phyloP scores from a whole-genome alignment of 2,113 vertebrate species.

The Misgurnus mizolepis region DNA sequence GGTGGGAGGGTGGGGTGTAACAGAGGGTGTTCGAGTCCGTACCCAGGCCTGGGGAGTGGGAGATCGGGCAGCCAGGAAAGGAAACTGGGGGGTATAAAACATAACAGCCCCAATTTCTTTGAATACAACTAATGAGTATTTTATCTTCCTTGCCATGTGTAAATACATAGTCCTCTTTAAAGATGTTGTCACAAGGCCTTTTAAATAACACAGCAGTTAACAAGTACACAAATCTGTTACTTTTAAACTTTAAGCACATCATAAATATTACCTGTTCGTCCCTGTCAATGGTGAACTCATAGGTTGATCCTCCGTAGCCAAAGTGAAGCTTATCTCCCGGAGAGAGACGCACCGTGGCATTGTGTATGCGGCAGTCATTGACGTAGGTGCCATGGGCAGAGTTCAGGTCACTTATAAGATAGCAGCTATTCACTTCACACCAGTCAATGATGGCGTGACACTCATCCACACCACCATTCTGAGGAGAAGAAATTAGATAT shows the following conservation, averaged over 20 bases:
- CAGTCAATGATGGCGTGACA: constrained; percentile 76
- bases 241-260: not conserved
- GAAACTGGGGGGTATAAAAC: constrained; percentile 20
- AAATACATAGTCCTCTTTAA: not conserved
- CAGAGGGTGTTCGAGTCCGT: not conserved
- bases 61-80: constrained; percentile 38
- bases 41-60: not conserved
- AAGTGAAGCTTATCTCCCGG: constrained; percentile 76
- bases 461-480: constrained; percentile 72
- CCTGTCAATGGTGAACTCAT: constrained; percentile 71
- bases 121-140: not conserved
- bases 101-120: not conserved
- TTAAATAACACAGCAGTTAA: no score
- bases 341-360: constrained; percentile 72
- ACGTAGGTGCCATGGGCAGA: constrained; percentile 75
- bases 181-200: not conserved
- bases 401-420: constrained; percentile 78
- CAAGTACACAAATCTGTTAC: no score
- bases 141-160: not conserved
- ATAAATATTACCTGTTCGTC: constrained; percentile 52
- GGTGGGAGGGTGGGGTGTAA: constrained; percentile 51
- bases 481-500: not conserved
- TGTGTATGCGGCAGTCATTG: constrained; percentile 81
- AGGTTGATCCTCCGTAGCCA: constrained; percentile 64
- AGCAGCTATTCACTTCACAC: constrained; percentile 60